phyloP scores from a whole-genome alignment of 2,797 vertebrate genomes.

The Sternarchorhynchus goeldii region DNA sequence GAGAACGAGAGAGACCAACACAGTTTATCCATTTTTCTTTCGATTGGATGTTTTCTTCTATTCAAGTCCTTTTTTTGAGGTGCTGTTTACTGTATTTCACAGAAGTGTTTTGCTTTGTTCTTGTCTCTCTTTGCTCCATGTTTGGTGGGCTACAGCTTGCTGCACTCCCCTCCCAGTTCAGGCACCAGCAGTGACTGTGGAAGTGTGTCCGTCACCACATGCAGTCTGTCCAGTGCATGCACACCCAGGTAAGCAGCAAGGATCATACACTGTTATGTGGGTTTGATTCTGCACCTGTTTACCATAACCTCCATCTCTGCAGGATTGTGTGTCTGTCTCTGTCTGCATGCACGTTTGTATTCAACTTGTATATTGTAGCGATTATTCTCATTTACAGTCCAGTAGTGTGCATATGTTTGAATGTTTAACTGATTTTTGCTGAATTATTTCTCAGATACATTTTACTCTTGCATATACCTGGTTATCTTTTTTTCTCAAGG shows the following conservation, averaged over 20 bases:
- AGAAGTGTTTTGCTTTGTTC: constrained; percentile 11
- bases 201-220: constrained; percentile 91
- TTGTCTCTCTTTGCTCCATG: constrained; percentile 7
- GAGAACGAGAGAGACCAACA: neutral
- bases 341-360: too few species aligned
- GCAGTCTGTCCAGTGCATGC: constrained; percentile 90
- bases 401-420: too few species aligned
- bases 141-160: constrained; percentile 76
- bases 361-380: too few species aligned
- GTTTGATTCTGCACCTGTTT: neutral
- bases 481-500: neutral
- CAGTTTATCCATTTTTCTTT: neutral
- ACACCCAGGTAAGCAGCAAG: constrained; percentile 82
- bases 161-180: constrained; percentile 87
- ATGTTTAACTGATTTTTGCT: neutral
- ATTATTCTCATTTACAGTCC: too few species aligned
- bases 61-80: neutral
- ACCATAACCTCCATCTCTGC: neutral
- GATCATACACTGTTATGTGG: constrained; percentile 27
- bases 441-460: too few species aligned
- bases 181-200: constrained; percentile 92
- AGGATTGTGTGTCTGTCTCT: too few species aligned
- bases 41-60: neutral
- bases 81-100: constrained; percentile 2
- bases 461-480: neutral